A percentile compares a stretch with the other conserved stretches of the same genome.
These are phyloP conservation scores for Elmis aenea DNA, from an alignment of 2,888 invertebrate genomes.

Conservation along the genomic window DNA sequence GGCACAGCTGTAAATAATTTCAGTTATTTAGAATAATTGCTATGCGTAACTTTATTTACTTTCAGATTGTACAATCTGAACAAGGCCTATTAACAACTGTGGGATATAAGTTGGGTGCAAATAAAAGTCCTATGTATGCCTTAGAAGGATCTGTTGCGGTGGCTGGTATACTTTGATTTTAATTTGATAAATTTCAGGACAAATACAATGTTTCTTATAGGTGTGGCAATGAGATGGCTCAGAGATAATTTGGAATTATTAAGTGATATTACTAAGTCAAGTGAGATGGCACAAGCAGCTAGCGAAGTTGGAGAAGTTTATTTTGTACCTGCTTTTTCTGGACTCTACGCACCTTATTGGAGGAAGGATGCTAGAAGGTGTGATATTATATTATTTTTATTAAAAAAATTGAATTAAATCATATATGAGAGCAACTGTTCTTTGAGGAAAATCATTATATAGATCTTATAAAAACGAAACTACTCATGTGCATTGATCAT, in stretches of 20 bases:
- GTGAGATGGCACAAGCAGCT: constrained; percentile 58
- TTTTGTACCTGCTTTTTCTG: constrained; percentile 97
- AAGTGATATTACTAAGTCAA: constrained; percentile 61
- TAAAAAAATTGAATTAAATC: not conserved
- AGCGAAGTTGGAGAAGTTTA: constrained; percentile 72
- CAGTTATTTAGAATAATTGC: not conserved
- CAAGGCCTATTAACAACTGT: constrained; percentile 90
- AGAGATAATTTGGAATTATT: constrained; percentile 79
- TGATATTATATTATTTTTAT: not conserved
- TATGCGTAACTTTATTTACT: not conserved
- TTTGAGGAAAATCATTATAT: no score
- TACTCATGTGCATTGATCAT: no score
- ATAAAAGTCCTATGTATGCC: constrained; percentile 74
- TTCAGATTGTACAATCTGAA: constrained; percentile 16
- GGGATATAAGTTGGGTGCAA: constrained; percentile 82
- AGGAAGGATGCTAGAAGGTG: constrained; percentile 63
- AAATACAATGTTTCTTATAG: constrained; percentile 32
- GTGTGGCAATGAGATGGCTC: constrained; percentile 86
- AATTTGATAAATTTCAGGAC: no score
- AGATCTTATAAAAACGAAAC: no score
- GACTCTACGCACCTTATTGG: constrained; percentile 96
- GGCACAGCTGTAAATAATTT: constrained; percentile 57
- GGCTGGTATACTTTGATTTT: constrained; percentile 45
- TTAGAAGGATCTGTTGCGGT: constrained; percentile 86
- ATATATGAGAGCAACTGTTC: no score